Percentiles rank a stretch among this genome's conserved stretches.
phyloP scores from a whole-genome alignment of 1,140 invertebrate species.

The Drosophila asahinai region DNA sequence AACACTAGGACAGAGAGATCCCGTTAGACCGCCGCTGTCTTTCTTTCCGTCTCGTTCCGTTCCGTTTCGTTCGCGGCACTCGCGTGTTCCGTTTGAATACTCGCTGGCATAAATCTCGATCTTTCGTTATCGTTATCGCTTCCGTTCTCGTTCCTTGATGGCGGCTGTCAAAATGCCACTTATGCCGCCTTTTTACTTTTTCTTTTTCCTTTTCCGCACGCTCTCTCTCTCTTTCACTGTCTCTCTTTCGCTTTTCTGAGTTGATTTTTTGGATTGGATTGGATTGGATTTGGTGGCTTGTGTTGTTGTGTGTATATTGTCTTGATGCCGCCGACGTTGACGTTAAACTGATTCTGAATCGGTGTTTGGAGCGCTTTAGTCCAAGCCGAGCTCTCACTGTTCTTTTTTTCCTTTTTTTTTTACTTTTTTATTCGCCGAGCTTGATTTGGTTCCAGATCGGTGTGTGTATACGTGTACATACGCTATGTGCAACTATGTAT shows the following conservation, averaged over 20 bases:
- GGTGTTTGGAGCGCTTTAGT: slow-evolving; percentile 78
- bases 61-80: slow-evolving; percentile 15
- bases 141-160: slow-evolving; percentile 32
- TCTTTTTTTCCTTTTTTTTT: slow-evolving; percentile 15
- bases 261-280: slow-evolving; percentile 35
- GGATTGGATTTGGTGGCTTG: slow-evolving; percentile 26
- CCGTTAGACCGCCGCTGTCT: slow-evolving; percentile 16
- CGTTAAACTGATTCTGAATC: slow-evolving; percentile 82
- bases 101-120: slow-evolving; percentile 41
- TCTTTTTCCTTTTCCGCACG: background rate
- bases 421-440: slow-evolving; percentile 58
- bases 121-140: slow-evolving; percentile 32
- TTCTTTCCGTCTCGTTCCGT: slow-evolving; percentile 13
- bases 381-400: slow-evolving; percentile 62
- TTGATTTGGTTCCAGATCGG: slow-evolving; percentile 55
- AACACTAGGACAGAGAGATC: slow-evolving; percentile 22
- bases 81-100: slow-evolving; percentile 18
- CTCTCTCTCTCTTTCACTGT: background rate
- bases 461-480: slow-evolving; percentile 10
- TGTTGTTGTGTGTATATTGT: slow-evolving; percentile 72
- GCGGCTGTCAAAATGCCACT: slow-evolving; percentile 7
- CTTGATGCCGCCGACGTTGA: slow-evolving; percentile 82
- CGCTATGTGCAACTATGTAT: slow-evolving; percentile 40
- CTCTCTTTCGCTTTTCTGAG: slow-evolving; percentile 34
- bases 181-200: slow-evolving; percentile 5